These are phyloP conservation scores for Cheilosia variabilis DNA, from an alignment of 2,888 invertebrate species.

Conservation along the genomic window DNA sequence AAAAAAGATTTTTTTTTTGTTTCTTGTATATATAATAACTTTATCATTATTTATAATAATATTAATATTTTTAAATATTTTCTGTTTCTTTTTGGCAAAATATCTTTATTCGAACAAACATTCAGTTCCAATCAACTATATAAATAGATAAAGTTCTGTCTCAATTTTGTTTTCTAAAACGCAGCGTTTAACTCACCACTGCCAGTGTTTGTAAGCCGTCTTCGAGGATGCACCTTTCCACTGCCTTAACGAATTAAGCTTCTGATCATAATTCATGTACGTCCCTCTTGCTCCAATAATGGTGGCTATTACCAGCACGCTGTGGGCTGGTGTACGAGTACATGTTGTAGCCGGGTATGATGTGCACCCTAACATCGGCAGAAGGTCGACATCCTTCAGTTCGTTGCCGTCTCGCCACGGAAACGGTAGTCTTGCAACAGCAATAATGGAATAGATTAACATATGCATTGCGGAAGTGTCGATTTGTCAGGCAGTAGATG, in stretches of 20 bases:
- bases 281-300: slow-evolving; percentile 77
- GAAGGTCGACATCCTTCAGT: slow-evolving; percentile 84
- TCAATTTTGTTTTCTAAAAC: background rate
- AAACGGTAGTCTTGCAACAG: slow-evolving; percentile 90
- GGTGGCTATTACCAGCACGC: slow-evolving; percentile 81
- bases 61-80: slow-evolving; percentile 19
- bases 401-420: slow-evolving; percentile 87
- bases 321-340: slow-evolving; percentile 87
- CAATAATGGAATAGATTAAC: slow-evolving; percentile 91
- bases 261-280: slow-evolving; percentile 80
- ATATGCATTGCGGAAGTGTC: slow-evolving; percentile 89
- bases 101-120: slow-evolving; percentile 51
- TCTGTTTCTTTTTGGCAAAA: slow-evolving; percentile 63
- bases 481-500: slow-evolving; percentile 87
- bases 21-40: slow-evolving; percentile 14
- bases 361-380: slow-evolving; percentile 88
- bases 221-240: background rate
- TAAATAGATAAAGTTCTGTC: slow-evolving; percentile 39
- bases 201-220: slow-evolving; percentile 14
- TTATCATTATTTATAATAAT: slow-evolving; percentile 13
- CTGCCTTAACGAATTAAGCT: slow-evolving; percentile 72
- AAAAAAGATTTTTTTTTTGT: slow-evolving; percentile 34
- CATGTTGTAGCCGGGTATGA: slow-evolving; percentile 89
- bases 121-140: slow-evolving; percentile 47
- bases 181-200: slow-evolving; percentile 55